Percentiles rank a stretch among this genome's conserved stretches.
These are phyloP conservation scores for Aviceda subcristata DNA, from an alignment of 2,113 vertebrate genomes.

Conservation along the genomic window DNA sequence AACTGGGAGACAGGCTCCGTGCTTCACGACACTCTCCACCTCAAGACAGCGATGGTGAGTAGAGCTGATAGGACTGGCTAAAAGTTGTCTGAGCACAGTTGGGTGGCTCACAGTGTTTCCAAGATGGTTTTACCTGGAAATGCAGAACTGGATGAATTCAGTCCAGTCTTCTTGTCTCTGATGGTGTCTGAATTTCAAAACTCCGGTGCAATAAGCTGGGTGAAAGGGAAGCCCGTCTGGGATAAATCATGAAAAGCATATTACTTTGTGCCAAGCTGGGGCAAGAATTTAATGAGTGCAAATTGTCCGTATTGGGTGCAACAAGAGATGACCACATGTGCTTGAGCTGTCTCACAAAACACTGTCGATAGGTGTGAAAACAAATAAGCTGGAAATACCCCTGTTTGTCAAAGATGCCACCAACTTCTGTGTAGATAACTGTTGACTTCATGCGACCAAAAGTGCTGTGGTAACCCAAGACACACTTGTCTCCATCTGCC, in stretches of 20 bases:
- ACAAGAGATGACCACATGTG: no score
- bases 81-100: fast-evolving
- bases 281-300: background rate
- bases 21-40: conserved; percentile 87
- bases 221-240: background rate
- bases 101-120: background rate
- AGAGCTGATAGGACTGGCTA: background rate
- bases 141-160: background rate
- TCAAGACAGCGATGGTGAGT: conserved; percentile 85
- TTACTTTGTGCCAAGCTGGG: background rate
- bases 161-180: background rate
- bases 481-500: background rate
- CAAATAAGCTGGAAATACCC: background rate
- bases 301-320: fast-evolving
- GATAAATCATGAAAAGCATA: background rate
- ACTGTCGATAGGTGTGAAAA: background rate
- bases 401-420: background rate
- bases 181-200: background rate
- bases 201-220: background rate
- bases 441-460: fast-evolving
- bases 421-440: fast-evolving
- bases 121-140: background rate
- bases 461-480: background rate
- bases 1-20: conserved; percentile 91
- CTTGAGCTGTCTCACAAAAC: background rate